Base-by-base conservation (phyloP, 1,140 invertebrate species). In the Orius laevigatus region DNA sequence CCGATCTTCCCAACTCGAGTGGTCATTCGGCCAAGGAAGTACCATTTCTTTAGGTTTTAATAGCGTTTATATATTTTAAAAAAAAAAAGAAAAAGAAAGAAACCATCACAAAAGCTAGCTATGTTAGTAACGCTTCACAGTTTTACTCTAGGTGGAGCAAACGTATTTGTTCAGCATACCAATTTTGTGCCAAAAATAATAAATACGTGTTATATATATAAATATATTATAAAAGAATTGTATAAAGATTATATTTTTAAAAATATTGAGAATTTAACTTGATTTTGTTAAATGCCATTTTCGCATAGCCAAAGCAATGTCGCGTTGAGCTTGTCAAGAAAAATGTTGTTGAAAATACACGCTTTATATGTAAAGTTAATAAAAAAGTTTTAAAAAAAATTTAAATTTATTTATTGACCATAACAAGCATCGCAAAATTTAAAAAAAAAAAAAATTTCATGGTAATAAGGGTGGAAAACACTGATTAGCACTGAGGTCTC, bases 101-200 rank as follows among this genome's bases (percentile, higher is more conserved):
- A 46, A 35, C 16, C 33, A 39, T 16, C n/a, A 39, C 36, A 39
- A 14, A 39, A 46, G 41, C 41, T 50, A 50, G 48, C 10, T 39
- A 46, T 46, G 25, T 46, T 51, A 44, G 34, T 14, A 36, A 6
- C 25, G 51, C 51, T 53, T 53, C 51, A 53, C 51, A 32, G 9
- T 40, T 32, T 53, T 14, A 19, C 16, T 25, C 36, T 46, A 48
- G 47, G 51, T 49, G 51, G 46, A 41, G 51, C 51, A 46, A 48
- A n/a, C 11, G 38, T 44, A 48, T 25, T 25, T 12, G 43, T 49
- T 52, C 34, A 40, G 48, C 42, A 53, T 46, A 53, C 51, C 48
- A 49, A 53, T 53, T 53, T 48, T 53, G 51, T 53, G 51, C 51
- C 51, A 53, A 53, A 53, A 41, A 52, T 52, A 46, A 32, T 52